Evolutionary conservation across 1,140 invertebrate genomes (phyloP).

Genomic region (Magallana gigas): DNA sequence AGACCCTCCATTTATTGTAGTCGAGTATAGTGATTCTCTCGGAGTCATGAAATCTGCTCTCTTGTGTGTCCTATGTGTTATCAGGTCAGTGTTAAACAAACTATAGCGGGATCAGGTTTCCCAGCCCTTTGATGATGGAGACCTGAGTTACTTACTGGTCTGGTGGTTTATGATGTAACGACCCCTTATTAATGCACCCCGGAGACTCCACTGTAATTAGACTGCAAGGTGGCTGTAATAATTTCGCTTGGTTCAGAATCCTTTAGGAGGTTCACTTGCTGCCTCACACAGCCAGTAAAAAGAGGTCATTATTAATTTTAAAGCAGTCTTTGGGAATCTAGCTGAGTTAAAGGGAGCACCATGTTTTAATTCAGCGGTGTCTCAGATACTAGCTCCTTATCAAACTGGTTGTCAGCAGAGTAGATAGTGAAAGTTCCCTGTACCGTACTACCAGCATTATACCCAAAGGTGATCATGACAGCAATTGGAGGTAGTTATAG

Average conservation of each 20-base stretch:
- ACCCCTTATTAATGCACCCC: conserved; percentile 31
- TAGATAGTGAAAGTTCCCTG: too few species aligned
- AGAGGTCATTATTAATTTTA: conserved; percentile 18
- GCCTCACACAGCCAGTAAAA: neutral
- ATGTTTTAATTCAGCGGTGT: too few species aligned
- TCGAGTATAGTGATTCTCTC: neutral
- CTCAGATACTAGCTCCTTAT: too few species aligned
- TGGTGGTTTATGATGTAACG: conserved; percentile 35
- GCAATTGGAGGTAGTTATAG: too few species aligned
- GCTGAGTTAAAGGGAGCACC: too few species aligned
- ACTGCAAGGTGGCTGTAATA: conserved; percentile 19
- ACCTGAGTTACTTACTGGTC: neutral
- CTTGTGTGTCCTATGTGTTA: conserved; percentile 32
- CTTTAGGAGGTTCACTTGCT: neutral
- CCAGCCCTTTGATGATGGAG: neutral
- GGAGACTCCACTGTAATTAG: conserved; percentile 9
- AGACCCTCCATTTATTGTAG: conserved; percentile 24
- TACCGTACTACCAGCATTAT: too few species aligned
- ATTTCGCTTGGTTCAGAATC: neutral
- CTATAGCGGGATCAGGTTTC: conserved; percentile 29
- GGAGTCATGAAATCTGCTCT: conserved; percentile 35
- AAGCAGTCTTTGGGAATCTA: too few species aligned
- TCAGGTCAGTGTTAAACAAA: conserved; percentile 35
- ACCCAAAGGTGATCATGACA: too few species aligned
- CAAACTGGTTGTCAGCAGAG: too few species aligned